These are phyloP conservation scores for Clupea harengus DNA, from an alignment of 2,113 vertebrate species.

Conservation along the genomic window DNA sequence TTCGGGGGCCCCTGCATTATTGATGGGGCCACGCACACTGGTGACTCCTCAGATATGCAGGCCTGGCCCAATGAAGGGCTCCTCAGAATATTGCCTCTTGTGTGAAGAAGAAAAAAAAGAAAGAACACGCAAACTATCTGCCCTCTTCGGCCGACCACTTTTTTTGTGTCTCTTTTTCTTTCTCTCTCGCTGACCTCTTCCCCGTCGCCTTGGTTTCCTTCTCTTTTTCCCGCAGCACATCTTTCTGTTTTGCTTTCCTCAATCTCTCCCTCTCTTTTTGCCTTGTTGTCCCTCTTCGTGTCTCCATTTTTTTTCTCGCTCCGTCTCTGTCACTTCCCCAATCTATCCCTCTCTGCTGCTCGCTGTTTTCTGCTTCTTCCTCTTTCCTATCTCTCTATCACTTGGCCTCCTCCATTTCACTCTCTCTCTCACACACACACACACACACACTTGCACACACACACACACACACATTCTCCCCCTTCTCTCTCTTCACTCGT, in stretches of 20 bases:
- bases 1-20: constrained; percentile 91
- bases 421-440: constrained; percentile 33
- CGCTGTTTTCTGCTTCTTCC: constrained; percentile 26
- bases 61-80: constrained; percentile 89
- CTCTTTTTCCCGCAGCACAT: constrained; percentile 6
- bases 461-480: constrained; percentile 30
- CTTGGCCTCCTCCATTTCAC: constrained; percentile 23
- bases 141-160: constrained; percentile 44
- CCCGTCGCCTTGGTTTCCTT: constrained; percentile 19
- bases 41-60: constrained; percentile 90
- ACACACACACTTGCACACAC: constrained; percentile 29
- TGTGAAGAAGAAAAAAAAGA: constrained; percentile 44
- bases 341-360: neutral
- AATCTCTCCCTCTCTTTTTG: constrained; percentile 13
- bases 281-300: constrained; percentile 26
- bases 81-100: constrained; percentile 85
- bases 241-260: constrained; percentile 71
- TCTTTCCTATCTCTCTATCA: constrained; percentile 37
- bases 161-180: constrained; percentile 42
- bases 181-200: constrained; percentile 27
- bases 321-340: constrained; percentile 44
- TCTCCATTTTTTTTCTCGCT: constrained; percentile 26
- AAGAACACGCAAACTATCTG: constrained; percentile 46
- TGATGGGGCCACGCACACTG: constrained; percentile 83
- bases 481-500: constrained; percentile 30